These are phyloP conservation scores for Liopterus haemorrhoidalis DNA, from an alignment of 2,888 invertebrate genomes.

Conservation along the genomic window DNA sequence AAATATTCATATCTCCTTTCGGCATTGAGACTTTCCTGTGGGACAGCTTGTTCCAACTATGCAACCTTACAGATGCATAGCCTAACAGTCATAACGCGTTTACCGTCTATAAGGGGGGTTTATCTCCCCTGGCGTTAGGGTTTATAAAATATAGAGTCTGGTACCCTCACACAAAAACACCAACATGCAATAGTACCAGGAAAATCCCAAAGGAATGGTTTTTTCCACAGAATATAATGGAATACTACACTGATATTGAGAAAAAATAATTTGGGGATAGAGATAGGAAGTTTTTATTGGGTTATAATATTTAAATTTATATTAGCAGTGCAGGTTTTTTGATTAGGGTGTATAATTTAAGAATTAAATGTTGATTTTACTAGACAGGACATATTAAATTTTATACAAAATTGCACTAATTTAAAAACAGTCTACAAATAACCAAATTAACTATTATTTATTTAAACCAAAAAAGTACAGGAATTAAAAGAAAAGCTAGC, in stretches of 20 bases:
- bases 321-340: not conserved
- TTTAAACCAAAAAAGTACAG: no score
- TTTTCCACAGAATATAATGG: not conserved
- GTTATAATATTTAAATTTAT: not conserved
- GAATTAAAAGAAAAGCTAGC: no score
- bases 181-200: no score
- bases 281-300: constrained; percentile 1
- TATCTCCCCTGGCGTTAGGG: constrained; percentile 36
- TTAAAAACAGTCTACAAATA: not conserved
- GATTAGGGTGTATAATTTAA: no score
- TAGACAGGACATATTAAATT: constrained; percentile 5
- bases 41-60: no score
- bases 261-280: not conserved
- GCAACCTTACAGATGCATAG: constrained; percentile 37
- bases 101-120: constrained; percentile 36
- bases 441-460: constrained; percentile 1
- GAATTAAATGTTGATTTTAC: no score
- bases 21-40: no score
- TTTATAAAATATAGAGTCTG: constrained; percentile 37
- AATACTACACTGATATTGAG: not conserved
- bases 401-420: not conserved
- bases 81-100: constrained; percentile 38
- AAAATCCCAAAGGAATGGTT: not conserved
- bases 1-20: no score
- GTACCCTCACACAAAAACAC: constrained; percentile 32